These are phyloP conservation scores for Platycheirus rosarum DNA, from an alignment of 2,888 invertebrate species.

Conservation along the genomic window DNA sequence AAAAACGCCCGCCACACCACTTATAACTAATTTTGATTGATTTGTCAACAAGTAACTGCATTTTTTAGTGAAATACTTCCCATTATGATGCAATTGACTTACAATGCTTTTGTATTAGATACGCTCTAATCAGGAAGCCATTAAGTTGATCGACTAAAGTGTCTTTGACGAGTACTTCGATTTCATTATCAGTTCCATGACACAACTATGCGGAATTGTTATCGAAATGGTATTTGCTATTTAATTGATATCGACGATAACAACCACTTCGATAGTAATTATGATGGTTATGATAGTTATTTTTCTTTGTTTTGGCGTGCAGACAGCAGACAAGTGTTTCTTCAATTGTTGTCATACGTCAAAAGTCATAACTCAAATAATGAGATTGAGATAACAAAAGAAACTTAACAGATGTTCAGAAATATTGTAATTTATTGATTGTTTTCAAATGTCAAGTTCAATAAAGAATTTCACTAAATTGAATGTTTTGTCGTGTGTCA, in stretches of 20 bases:
- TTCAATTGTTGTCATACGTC: conserved; percentile 1
- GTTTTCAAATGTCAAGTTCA: background rate
- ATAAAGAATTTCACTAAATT: no score
- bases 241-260: conserved; percentile 39
- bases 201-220: conserved; percentile 31
- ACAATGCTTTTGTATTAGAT: background rate
- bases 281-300: background rate
- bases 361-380: conserved; percentile 16
- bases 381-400: background rate
- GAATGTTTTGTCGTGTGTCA: no score
- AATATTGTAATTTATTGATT: background rate
- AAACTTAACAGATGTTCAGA: background rate
- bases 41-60: conserved; percentile 10
- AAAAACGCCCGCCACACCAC: background rate
- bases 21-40: background rate
- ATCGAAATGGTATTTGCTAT: conserved; percentile 16
- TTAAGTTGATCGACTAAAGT: conserved; percentile 7
- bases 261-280: conserved; percentile 5
- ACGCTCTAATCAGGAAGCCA: conserved; percentile 12
- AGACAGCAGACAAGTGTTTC: conserved; percentile 2
- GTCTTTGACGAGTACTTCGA: background rate
- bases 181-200: conserved; percentile 33
- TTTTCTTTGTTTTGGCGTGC: conserved; percentile 6
- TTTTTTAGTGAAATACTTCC: background rate
- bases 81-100: background rate